phyloP scores from a whole-genome alignment of 23 tunicate species.

The Corella eumyota region DNA sequence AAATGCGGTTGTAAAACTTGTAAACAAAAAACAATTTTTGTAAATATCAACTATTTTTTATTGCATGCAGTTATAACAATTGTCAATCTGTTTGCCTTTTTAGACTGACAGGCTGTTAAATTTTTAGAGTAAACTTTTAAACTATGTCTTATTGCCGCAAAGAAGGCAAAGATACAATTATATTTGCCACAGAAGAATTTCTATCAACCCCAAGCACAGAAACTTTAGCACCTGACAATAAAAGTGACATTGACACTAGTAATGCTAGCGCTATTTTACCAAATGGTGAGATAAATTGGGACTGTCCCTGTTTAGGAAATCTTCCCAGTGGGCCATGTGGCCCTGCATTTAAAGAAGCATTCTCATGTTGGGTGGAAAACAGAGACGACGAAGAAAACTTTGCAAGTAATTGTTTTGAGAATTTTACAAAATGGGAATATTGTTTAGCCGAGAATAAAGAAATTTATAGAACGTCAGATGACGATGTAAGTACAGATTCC shows the following conservation, averaged over 20 bases:
- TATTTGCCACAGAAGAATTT: slow-evolving; percentile 85
- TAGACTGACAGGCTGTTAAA: too few relatives aligned
- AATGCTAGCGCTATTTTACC: slow-evolving; percentile 89
- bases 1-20: too few relatives aligned
- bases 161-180: slow-evolving; percentile 79
- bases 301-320: slow-evolving; percentile 95
- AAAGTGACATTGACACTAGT: slow-evolving; percentile 65
- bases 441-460: slow-evolving; percentile 64
- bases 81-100: too few relatives aligned
- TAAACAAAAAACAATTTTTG: too few relatives aligned
- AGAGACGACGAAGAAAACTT: slow-evolving; percentile 56
- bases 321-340: slow-evolving; percentile 95
- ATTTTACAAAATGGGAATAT: slow-evolving; percentile 60
- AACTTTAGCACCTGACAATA: slow-evolving; percentile 49
- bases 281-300: slow-evolving; percentile 94
- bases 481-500: slow-evolving; percentile 1
- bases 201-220: slow-evolving; percentile 50
- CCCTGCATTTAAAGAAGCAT: slow-evolving; percentile 70
- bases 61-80: too few relatives aligned
- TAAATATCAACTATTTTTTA: too few relatives aligned
- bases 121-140: too few relatives aligned
- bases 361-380: slow-evolving; percentile 86
- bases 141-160: slow-evolving; percentile 47
- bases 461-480: slow-evolving; percentile 33
- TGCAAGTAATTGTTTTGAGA: slow-evolving; percentile 65